Percentiles rank a stretch among this genome's conserved stretches.
These are phyloP conservation scores for Clangula hyemalis DNA, from an alignment of 2,797 vertebrate genomes.

Conservation along the genomic window DNA sequence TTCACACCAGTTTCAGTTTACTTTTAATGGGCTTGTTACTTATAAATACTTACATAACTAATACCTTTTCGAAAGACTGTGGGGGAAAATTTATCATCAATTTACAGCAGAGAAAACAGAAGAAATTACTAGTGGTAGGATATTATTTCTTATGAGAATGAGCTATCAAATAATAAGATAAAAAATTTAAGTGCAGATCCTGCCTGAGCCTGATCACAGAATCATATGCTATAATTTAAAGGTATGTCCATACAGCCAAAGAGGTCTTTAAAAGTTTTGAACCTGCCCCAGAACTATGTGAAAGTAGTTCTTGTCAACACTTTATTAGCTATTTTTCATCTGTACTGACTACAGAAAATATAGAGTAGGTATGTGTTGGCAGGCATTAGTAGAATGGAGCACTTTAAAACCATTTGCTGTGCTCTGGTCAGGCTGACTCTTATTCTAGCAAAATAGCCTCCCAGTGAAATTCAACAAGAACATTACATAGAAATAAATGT, in stretches of 20 bases:
- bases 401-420: background rate
- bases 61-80: background rate
- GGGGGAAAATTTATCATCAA: background rate
- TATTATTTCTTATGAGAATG: background rate
- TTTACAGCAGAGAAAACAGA: background rate
- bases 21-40: background rate
- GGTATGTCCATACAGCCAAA: fast-evolving
- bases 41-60: background rate
- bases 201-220: background rate
- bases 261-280: background rate
- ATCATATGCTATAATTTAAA: background rate
- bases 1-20: background rate
- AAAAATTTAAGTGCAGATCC: background rate
- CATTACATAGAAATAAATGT: background rate
- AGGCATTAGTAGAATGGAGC: background rate
- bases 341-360: background rate
- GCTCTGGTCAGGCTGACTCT: background rate
- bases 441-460: background rate
- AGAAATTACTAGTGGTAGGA: background rate
- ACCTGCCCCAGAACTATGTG: background rate
- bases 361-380: too few relatives aligned
- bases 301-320: background rate
- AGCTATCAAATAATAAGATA: background rate
- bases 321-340: background rate
- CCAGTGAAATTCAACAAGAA: background rate